These are phyloP conservation scores for Solea senegalensis DNA, from an alignment of 2,113 vertebrate species.

Conservation along the genomic window DNA sequence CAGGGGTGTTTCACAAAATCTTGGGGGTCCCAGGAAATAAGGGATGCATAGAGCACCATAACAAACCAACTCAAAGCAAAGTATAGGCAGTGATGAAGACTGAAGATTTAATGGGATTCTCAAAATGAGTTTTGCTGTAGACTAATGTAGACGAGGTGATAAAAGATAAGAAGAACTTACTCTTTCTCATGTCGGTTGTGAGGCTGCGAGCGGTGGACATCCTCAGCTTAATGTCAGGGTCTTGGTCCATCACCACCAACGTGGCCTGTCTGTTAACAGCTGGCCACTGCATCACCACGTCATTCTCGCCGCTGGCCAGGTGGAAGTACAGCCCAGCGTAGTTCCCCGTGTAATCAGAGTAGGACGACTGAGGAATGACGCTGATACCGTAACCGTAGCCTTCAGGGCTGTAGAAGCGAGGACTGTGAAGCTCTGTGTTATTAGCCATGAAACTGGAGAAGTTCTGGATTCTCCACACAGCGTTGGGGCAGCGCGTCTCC, in stretches of 20 bases:
- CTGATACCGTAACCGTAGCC: conserved; percentile 86
- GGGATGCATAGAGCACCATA: too few species aligned
- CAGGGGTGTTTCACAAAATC: too few species aligned
- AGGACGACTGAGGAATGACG: conserved; percentile 69
- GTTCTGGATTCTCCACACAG: conserved; percentile 86
- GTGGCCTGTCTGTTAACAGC: conserved; percentile 85
- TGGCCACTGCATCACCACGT: conserved; percentile 88
- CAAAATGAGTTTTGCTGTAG: too few species aligned
- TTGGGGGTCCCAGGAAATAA: too few species aligned
- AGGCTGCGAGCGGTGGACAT: conserved; percentile 89
- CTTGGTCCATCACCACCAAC: conserved; percentile 89
- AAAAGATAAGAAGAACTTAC: conserved; percentile 43
- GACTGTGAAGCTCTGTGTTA: conserved; percentile 73
- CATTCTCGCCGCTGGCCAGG: conserved; percentile 88
- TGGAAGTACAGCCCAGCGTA: conserved; percentile 84
- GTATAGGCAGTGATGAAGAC: too few species aligned
- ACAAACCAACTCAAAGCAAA: too few species aligned
- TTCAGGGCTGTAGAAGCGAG: conserved; percentile 88
- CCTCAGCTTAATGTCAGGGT: conserved; percentile 82
- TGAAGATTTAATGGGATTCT: too few species aligned
- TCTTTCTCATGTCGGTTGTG: conserved; percentile 79
- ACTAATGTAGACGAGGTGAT: not conserved
- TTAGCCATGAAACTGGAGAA: conserved; percentile 80
- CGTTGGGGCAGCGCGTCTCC: conserved; percentile 85
- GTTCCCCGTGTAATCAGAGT: conserved; percentile 65